A percentile compares a stretch with the other conserved stretches of the same genome.
Evolutionary conservation across 2,797 vertebrate species (phyloP).

Genomic region (Sebastes oblongus): DNA sequence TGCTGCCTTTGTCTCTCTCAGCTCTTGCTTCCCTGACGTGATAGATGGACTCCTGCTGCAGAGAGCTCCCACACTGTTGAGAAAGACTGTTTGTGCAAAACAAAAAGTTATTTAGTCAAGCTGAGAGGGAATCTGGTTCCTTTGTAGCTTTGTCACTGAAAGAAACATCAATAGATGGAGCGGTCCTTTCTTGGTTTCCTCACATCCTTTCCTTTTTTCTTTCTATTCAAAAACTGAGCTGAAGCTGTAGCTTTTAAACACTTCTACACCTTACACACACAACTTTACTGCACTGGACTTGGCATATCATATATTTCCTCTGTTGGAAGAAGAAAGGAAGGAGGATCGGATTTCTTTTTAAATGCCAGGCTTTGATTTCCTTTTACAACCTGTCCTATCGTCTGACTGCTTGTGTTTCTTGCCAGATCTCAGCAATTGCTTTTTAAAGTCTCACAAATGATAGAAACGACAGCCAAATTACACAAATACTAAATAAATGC

Average conservation of each 20-base stretch:
- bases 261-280: too few species aligned
- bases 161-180: not conserved
- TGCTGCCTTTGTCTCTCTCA: constrained; percentile 26
- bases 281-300: not conserved
- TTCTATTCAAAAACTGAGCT: not conserved
- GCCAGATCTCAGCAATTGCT: not conserved
- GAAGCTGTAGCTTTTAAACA: not conserved
- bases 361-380: not conserved
- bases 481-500: too few species aligned
- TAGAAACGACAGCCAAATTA: not conserved
- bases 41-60: constrained; percentile 38
- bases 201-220: not conserved
- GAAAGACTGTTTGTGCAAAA: not conserved
- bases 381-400: not conserved
- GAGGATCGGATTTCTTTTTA: not conserved
- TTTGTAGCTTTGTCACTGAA: constrained; percentile 4
- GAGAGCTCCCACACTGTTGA: not conserved
- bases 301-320: not conserved
- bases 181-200: not conserved
- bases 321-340: not conserved
- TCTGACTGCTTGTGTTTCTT: not conserved
- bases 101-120: constrained; percentile 29
- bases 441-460: not conserved
- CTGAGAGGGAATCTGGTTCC: not conserved
- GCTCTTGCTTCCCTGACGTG: constrained; percentile 34